These are phyloP conservation scores for Echiichthys vipera DNA, from an alignment of 2,797 vertebrate genomes.

Conservation along the genomic window DNA sequence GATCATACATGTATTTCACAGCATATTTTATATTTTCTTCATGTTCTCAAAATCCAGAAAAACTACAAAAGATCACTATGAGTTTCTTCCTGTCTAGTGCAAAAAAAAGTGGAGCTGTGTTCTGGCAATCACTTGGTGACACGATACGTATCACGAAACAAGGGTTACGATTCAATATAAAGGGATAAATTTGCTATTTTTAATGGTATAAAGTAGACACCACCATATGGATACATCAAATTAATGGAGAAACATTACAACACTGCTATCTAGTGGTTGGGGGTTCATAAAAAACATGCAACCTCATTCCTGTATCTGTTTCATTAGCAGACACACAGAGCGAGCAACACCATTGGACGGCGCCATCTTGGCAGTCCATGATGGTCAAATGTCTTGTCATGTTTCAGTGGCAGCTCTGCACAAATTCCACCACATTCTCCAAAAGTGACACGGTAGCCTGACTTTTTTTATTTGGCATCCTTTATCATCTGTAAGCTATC, in stretches of 20 bases:
- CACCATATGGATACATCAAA: too few relatives aligned
- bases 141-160: too few relatives aligned
- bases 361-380: not conserved
- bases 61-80: not conserved
- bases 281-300: too few relatives aligned
- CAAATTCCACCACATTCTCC: not conserved
- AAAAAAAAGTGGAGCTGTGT: too few relatives aligned
- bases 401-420: not conserved
- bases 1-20: not conserved
- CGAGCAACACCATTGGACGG: not conserved
- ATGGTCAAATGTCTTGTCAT: not conserved
- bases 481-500: too few relatives aligned
- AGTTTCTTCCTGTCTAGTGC: not conserved
- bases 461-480: not conserved
- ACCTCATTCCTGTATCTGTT: not conserved
- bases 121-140: too few relatives aligned
- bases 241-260: too few relatives aligned
- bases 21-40: not conserved
- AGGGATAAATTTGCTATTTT: too few relatives aligned
- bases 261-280: too few relatives aligned
- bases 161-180: too few relatives aligned
- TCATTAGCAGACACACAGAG: not conserved
- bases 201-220: too few relatives aligned
- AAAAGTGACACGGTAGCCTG: not conserved
- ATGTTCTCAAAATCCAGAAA: not conserved